These are phyloP conservation scores for Rhopalosiphum maidis DNA, from an alignment of 1,140 invertebrate genomes.

Conservation along the genomic window DNA sequence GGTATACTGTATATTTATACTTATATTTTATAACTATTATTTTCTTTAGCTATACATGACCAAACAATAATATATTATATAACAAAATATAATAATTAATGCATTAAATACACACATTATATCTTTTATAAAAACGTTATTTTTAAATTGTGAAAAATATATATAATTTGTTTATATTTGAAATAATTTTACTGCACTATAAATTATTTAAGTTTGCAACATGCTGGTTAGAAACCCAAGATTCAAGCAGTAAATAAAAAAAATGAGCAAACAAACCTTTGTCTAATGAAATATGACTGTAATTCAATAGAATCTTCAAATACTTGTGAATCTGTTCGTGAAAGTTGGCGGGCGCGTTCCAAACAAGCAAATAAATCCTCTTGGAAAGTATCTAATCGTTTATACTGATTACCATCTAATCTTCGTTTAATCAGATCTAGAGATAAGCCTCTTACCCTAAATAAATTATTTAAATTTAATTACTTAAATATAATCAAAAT, in stretches of 20 bases:
- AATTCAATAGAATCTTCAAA: constrained; percentile 95
- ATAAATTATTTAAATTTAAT: constrained; percentile 58
- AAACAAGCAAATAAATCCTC: constrained; percentile 95
- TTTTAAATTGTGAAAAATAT: no score
- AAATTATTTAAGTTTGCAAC: no score
- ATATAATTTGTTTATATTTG: no score
- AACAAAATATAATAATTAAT: no score
- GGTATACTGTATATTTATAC: no score
- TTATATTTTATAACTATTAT: no score
- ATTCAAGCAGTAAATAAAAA: background rate
- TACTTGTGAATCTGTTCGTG: constrained; percentile 89
- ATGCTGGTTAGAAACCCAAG: no score
- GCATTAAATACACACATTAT: no score
- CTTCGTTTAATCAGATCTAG: constrained; percentile 85
- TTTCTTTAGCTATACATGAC: no score
- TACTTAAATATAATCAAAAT: background rate
- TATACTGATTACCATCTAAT: constrained; percentile 87
- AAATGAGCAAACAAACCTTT: constrained; percentile 62
- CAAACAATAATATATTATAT: no score
- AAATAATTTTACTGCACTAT: no score
- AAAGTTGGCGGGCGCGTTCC: constrained; percentile 84
- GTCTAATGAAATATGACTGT: constrained; percentile 89
- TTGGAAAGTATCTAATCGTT: constrained; percentile 92
- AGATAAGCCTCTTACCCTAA: constrained; percentile 78
- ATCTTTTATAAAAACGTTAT: no score